Base-by-base conservation (phyloP, 2,113 vertebrate genomes). In the Pitta sordida region DNA sequence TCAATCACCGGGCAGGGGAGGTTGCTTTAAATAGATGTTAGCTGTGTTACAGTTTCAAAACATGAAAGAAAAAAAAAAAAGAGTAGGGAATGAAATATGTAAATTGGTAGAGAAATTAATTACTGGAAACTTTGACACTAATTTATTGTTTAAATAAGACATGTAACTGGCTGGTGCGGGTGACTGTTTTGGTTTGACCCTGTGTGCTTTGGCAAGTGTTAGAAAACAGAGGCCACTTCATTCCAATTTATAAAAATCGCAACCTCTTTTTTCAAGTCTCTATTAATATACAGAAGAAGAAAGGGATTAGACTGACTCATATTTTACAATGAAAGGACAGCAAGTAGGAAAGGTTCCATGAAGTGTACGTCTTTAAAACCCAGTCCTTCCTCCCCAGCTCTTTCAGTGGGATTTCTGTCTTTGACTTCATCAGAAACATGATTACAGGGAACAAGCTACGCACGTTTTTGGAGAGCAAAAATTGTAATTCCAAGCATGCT, bases 1-100 rank as follows among this genome's bases (percentile, higher is more conserved):
- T 98, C 98, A 98, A 98, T 98, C 98, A 98, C 97, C 10, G 96
- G 91, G 93, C 96, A 97, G 44, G 73, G 89, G 82, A 98, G 98
- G 97, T 97, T 98, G 95, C 98, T 98, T 98, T 98, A 98, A 98
- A 98, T 97, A 98, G 97, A 98, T 83, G 97, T 97, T 98, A 98
- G 98, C 96, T 95, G 93, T 46, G 23, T 97, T 97, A 89, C 91
- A 97, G 96, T 97, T 98, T 97, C 97, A 96, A 97, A 98, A 98
- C 97, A 98, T 97, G 97, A 98, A 98, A 98, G 96, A 26, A 65
- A 7, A 15, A 15, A 52, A 22, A 32, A 78, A 91, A 64, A 41
- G 71, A 91, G 83, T n/a, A 89, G 95, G 34, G 88, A 96, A 95
- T 67, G 51, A 95, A 89, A 95, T 97, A 94, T 93, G 73, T 96